phyloP scores from a whole-genome alignment of 2,113 vertebrate genomes.

The Serilophus lunatus region DNA sequence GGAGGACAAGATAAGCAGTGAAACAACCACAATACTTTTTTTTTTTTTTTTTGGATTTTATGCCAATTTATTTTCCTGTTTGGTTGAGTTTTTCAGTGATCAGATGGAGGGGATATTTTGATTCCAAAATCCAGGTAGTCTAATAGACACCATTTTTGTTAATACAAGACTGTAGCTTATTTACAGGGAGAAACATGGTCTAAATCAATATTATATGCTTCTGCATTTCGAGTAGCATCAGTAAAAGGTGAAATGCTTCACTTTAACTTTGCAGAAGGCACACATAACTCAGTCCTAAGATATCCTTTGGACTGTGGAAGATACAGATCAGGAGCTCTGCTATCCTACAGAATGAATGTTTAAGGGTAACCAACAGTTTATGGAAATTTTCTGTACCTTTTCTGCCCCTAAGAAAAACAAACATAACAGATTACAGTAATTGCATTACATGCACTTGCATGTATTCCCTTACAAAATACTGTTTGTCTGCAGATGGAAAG shows the following conservation, averaged over 20 bases:
- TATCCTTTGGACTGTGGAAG: neutral
- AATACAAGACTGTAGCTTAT: neutral
- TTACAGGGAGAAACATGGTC: neutral
- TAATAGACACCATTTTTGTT: neutral
- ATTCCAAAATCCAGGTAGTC: neutral
- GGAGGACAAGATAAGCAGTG: neutral
- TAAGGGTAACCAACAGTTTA: neutral
- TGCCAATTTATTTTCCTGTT: neutral
- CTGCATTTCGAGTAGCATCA: neutral
- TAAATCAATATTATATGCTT: neutral
- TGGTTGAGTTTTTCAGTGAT: neutral
- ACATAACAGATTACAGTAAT: neutral
- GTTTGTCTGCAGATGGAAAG: neutral
- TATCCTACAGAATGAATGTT: rapidly evolving
- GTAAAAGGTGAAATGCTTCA: neutral
- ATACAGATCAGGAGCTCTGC: neutral
- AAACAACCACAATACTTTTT: neutral
- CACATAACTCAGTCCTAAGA: neutral
- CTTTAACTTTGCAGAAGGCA: neutral
- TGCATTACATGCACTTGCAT: neutral
- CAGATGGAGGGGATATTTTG: neutral
- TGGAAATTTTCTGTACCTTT: neutral
- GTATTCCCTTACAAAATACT: neutral
- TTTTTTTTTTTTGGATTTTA: neutral
- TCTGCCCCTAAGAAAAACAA: neutral